Conservation (phyloP, 2,888 invertebrate species). For the Phengaris arion region DNA sequence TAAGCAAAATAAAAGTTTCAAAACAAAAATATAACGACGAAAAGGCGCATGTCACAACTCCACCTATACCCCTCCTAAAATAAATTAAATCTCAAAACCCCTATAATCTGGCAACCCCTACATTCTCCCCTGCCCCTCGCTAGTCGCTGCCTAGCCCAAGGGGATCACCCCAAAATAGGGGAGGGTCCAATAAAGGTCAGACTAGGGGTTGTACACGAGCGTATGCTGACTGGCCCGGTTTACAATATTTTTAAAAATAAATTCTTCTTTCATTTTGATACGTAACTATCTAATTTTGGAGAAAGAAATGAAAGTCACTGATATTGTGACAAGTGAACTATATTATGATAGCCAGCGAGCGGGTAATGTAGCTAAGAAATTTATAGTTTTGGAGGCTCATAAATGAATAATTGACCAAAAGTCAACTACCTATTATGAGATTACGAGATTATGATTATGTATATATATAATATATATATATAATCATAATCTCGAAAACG, state of each 20-base stretch:
- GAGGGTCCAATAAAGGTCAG: conserved; percentile 59
- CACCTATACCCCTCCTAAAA: conserved; percentile 53
- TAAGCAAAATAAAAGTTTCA: neutral
- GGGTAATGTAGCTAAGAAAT: no score
- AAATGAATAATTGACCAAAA: no score
- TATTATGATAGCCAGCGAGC: no score
- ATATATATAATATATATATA: no score
- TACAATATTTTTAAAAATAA: conserved; percentile 5
- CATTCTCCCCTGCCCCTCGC: conserved; percentile 40
- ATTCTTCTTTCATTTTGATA: no score
- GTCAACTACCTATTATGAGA: no score
- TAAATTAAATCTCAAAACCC: conserved; percentile 65
- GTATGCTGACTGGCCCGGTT: neutral
- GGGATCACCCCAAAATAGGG: conserved; percentile 61
- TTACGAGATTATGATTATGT: no score
- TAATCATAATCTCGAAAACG: no score
- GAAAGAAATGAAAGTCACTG: no score
- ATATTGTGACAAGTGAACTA: no score
- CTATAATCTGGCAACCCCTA: conserved; percentile 43
- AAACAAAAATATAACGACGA: neutral
- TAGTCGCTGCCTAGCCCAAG: conserved; percentile 53
- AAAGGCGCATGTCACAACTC: conserved; percentile 36
- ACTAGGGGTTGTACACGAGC: conserved; percentile 25
- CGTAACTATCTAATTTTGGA: no score
- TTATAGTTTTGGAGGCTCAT: no score